phyloP scores from a whole-genome alignment of 1,140 invertebrate species.

The Drosophila grimshawi region DNA sequence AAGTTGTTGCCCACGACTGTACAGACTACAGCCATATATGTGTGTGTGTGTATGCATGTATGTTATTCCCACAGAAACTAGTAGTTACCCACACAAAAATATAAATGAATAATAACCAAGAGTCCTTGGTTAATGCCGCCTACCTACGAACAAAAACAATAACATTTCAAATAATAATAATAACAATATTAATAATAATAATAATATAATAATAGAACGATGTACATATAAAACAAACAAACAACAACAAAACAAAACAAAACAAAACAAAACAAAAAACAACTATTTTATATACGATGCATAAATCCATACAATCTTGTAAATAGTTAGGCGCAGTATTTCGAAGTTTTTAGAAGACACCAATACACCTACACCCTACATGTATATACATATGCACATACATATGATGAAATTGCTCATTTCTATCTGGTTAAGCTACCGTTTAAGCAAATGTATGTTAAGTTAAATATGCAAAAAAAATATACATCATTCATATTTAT shows the following conservation, averaged over 20 bases:
- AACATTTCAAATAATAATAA: slow-evolving; percentile 14
- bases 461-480: neutral
- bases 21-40: slow-evolving; percentile 28
- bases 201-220: neutral
- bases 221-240: slow-evolving; percentile 11
- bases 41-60: slow-evolving; percentile 19
- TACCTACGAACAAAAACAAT: slow-evolving; percentile 31
- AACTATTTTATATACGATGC: neutral
- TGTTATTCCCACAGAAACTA: slow-evolving; percentile 36
- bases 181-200: slow-evolving; percentile 13
- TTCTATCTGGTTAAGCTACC: slow-evolving; percentile 24
- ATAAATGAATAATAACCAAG: slow-evolving; percentile 16
- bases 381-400: neutral
- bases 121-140: slow-evolving; percentile 8
- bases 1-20: slow-evolving; percentile 44
- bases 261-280: neutral
- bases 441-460: neutral
- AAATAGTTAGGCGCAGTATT: too few species aligned
- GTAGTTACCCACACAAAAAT: slow-evolving; percentile 4
- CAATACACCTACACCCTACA: neutral
- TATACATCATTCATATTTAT: slow-evolving; percentile 1
- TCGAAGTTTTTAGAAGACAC: slow-evolving; percentile 16
- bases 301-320: too few species aligned
- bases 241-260: neutral
- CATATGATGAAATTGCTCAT: slow-evolving; percentile 36